A percentile compares a stretch with the other conserved stretches of the same genome.
These are phyloP conservation scores for Herminia tarsipennalis DNA, from an alignment of 2,888 invertebrate species.

Conservation along the genomic window DNA sequence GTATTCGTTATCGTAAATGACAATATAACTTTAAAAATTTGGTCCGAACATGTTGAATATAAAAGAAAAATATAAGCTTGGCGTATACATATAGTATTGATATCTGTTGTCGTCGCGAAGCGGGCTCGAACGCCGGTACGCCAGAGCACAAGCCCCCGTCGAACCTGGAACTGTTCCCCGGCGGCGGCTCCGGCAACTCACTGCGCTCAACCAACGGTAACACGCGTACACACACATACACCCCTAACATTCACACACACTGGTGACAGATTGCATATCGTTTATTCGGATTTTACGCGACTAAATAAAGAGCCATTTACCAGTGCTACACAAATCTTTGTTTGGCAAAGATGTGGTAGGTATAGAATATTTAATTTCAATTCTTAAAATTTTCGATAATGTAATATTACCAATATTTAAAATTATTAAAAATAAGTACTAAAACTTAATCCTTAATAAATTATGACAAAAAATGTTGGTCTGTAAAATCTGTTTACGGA, in stretches of 20 bases:
- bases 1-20: background rate
- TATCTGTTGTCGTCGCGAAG: constrained; percentile 71
- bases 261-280: constrained; percentile 27
- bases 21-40: background rate
- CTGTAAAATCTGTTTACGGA: no score
- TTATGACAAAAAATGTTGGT: no score
- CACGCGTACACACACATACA: constrained; percentile 52
- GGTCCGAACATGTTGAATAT: background rate
- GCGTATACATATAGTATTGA: constrained; percentile 49
- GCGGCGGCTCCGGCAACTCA: constrained; percentile 85
- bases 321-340: no score
- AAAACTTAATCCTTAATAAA: no score
- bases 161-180: constrained; percentile 89
- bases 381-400: no score
- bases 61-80: background rate
- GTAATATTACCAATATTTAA: no score
- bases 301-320: no score
- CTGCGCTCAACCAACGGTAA: constrained; percentile 94
- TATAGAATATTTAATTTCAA: no score
- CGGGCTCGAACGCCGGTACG: constrained; percentile 84
- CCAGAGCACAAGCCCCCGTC: constrained; percentile 90
- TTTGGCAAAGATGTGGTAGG: no score
- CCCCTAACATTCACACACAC: background rate
- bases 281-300: no score
- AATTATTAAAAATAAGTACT: no score